These are phyloP conservation scores for Cairina moschata DNA, from an alignment of 2,113 vertebrate species.

Conservation along the genomic window DNA sequence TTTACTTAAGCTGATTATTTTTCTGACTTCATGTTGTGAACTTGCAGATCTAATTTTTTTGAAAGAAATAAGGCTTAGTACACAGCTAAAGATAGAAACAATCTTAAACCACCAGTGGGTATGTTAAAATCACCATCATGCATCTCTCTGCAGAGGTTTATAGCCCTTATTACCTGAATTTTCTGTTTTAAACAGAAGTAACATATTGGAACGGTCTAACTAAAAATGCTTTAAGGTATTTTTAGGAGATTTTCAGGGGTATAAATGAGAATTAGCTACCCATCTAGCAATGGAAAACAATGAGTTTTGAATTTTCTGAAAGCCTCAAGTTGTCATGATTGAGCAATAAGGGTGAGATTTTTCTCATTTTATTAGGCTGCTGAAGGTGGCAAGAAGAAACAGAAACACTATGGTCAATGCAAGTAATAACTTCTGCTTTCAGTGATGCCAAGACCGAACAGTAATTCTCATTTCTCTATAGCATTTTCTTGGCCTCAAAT, in stretches of 20 bases:
- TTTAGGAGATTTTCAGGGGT: not conserved
- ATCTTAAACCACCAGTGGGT: not conserved
- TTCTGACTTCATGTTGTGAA: not conserved
- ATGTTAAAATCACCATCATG: not conserved
- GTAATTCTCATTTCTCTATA: not conserved
- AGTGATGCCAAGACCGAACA: not conserved
- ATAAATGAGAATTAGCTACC: not conserved
- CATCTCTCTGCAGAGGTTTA: not conserved
- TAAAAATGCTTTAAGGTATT: not conserved
- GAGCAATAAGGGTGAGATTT: not conserved
- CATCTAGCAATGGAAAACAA: not conserved
- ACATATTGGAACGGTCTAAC: not conserved
- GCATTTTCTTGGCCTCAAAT: not conserved
- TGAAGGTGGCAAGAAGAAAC: not conserved
- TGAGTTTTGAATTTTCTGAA: not conserved
- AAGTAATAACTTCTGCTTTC: not conserved
- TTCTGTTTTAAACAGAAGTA: not conserved
- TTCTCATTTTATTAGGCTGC: not conserved
- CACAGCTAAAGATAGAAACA: not conserved
- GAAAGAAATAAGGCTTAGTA: not conserved
- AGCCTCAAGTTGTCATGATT: not conserved
- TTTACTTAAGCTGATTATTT: not conserved
- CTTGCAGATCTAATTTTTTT: not conserved
- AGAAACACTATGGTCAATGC: not conserved
- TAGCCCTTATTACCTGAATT: not conserved